phyloP scores from a whole-genome alignment of 2,797 vertebrate species.

The Pipistrellus kuhlii region DNA sequence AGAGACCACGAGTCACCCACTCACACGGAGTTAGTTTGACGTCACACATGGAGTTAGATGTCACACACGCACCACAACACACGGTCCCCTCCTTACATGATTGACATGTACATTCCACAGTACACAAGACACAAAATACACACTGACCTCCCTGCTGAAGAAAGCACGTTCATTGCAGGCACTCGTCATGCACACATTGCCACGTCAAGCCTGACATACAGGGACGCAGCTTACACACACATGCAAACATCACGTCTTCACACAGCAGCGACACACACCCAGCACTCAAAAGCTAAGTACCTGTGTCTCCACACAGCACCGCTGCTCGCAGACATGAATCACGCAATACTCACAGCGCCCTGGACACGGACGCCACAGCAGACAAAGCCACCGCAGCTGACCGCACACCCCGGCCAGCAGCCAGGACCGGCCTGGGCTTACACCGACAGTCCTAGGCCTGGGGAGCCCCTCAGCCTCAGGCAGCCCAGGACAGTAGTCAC shows the following conservation, averaged over 20 bases:
- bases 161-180: background rate
- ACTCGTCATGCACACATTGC: background rate
- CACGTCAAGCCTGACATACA: background rate
- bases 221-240: background rate
- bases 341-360: background rate
- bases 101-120: background rate
- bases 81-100: background rate
- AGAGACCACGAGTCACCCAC: background rate
- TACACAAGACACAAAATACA: background rate
- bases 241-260: background rate
- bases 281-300: background rate
- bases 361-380: background rate
- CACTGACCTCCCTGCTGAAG: too few relatives aligned
- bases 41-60: background rate
- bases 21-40: background rate
- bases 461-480: background rate
- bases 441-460: background rate
- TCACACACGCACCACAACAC: too few relatives aligned
- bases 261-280: background rate
- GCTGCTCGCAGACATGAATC: background rate
- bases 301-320: background rate
- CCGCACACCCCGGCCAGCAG: background rate
- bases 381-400: background rate
- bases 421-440: background rate
- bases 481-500: background rate